Conservation (phyloP, 2,113 vertebrate species). For the Herpetotheres cachinnans region DNA sequence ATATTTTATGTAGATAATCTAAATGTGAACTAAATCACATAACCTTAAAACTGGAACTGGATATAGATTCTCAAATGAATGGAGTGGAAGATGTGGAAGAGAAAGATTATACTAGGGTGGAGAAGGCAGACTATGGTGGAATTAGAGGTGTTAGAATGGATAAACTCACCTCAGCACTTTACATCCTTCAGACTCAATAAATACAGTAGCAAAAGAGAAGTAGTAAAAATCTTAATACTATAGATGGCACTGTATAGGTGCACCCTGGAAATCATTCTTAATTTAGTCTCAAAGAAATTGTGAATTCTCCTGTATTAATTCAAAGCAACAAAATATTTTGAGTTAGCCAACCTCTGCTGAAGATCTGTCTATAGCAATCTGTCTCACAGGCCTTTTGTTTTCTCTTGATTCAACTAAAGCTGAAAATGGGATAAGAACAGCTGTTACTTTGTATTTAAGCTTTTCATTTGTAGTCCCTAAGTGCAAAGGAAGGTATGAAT, state of each 20-base stretch:
- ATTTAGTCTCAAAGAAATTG: neutral
- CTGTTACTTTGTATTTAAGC: neutral
- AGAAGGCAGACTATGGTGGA: neutral
- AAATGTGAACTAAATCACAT: neutral
- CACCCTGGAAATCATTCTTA: neutral
- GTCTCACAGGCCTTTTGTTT: neutral
- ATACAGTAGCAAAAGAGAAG: neutral
- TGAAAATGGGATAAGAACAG: neutral
- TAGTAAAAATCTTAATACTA: neutral
- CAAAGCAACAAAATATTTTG: neutral
- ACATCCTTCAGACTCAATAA: neutral
- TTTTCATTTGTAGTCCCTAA: constrained; percentile 9
- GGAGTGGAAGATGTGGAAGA: neutral
- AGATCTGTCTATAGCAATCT: neutral
- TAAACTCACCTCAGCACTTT: neutral
- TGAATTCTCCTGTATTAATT: neutral
- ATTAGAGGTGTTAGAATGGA: neutral
- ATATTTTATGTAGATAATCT: neutral
- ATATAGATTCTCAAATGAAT: neutral
- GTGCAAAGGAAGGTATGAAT: neutral
- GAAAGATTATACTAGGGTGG: neutral
- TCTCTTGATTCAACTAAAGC: neutral
- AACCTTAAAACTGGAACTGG: neutral
- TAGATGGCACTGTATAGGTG: neutral
- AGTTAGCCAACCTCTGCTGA: neutral